A percentile compares a stretch with the other conserved stretches of the same genome.
These are phyloP conservation scores for Acridotheres tristis DNA, from an alignment of 2,797 vertebrate genomes.

Conservation along the genomic window DNA sequence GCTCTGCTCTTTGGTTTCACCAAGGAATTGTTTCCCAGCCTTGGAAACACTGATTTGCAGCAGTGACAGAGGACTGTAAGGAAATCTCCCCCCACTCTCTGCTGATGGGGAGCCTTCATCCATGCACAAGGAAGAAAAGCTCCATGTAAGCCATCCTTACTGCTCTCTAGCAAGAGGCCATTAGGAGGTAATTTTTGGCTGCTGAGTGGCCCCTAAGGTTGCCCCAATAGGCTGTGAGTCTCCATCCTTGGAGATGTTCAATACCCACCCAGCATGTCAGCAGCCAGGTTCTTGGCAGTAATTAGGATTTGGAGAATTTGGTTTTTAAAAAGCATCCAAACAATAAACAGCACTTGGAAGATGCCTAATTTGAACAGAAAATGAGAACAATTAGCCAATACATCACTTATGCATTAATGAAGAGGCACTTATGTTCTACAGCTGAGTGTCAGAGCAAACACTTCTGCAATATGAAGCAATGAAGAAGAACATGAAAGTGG, in stretches of 20 bases:
- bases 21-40: not conserved
- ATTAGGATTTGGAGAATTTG: not conserved
- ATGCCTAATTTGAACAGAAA: not conserved
- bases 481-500: not conserved
- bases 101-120: not conserved
- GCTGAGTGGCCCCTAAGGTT: not conserved
- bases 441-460: not conserved
- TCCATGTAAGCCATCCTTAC: not conserved
- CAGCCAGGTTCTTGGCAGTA: not conserved
- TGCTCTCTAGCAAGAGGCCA: not conserved
- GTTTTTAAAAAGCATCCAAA: not conserved
- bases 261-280: not conserved
- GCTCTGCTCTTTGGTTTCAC: not conserved
- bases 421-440: not conserved
- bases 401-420: not conserved
- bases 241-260: not conserved
- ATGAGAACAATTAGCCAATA: constrained; percentile 27
- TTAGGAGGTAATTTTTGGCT: not conserved
- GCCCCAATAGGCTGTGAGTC: not conserved
- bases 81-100: not conserved
- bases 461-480: not conserved
- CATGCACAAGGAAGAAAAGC: not conserved
- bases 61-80: not conserved
- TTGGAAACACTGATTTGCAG: not conserved
- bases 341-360: not conserved